Evolutionary conservation across 2,888 invertebrate species (phyloP).

Genomic region (Drosophila acutilabella): DNA sequence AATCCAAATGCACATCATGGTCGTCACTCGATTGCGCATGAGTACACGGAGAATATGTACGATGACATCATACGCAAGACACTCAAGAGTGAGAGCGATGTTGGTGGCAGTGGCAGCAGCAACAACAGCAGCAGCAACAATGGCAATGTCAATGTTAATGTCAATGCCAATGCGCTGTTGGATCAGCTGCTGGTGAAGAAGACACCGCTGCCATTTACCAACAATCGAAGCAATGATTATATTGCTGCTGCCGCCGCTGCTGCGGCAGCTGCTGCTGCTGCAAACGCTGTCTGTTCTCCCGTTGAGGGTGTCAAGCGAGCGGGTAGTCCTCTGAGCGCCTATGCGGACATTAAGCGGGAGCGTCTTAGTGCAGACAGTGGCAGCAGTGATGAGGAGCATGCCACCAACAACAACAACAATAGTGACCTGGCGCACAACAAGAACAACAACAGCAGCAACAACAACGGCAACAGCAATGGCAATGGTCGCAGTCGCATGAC

Average conservation of each 20-base stretch:
- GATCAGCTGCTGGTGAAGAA: constrained; percentile 89
- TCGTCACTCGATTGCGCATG: constrained; percentile 86
- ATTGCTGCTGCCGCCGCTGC: constrained; percentile 29
- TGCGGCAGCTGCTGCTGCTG: constrained; percentile 32
- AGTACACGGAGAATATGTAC: constrained; percentile 89
- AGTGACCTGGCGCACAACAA: constrained; percentile 64
- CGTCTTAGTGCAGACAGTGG: constrained; percentile 74
- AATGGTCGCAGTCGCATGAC: constrained; percentile 77
- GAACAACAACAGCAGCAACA: constrained; percentile 60
- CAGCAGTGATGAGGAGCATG: constrained; percentile 72
- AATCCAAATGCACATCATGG: constrained; percentile 70
- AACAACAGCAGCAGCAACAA: constrained; percentile 79
- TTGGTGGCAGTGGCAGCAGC: constrained; percentile 19
- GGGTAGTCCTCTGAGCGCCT: constrained; percentile 83
- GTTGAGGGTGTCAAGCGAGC: constrained; percentile 75
- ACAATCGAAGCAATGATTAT: constrained; percentile 79
- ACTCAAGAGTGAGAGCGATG: constrained; percentile 86
- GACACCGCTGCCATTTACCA: constrained; percentile 83
- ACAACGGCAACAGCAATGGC: constrained; percentile 49
- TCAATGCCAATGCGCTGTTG: constrained; percentile 86
- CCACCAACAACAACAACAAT: constrained; percentile 62
- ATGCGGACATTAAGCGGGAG: constrained; percentile 87
- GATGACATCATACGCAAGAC: constrained; percentile 93
- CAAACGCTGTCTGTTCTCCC: constrained; percentile 49
- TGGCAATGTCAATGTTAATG: constrained; percentile 10